Conservation (phyloP, 1,140 invertebrate species). For the Lepidostoma basale region DNA sequence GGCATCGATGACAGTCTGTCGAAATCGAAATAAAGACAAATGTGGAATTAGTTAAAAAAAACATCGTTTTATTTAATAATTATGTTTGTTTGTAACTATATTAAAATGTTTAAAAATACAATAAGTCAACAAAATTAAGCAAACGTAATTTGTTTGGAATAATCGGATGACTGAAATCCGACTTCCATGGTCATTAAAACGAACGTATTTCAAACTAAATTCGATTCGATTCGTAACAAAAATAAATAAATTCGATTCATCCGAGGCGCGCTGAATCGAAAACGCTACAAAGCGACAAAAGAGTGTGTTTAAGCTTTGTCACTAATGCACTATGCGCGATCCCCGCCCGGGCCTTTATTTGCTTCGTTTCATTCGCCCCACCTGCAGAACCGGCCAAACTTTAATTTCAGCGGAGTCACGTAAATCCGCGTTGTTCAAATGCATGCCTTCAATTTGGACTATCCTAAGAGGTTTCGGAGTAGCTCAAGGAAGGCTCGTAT, state of each 20-base stretch:
- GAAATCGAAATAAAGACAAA: too few relatives aligned
- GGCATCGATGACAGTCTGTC: too few relatives aligned
- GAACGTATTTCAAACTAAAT: too few relatives aligned
- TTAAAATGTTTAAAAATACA: too few relatives aligned
- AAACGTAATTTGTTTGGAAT: too few relatives aligned
- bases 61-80: too few relatives aligned
- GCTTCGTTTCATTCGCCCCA: neutral
- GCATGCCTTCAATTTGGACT: conserved; percentile 1
- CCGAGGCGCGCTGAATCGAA: neutral
- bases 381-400: conserved; percentile 20
- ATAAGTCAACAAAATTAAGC: too few relatives aligned
- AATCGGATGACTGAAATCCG: too few relatives aligned
- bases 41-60: too few relatives aligned
- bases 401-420: conserved; percentile 30
- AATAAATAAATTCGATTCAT: neutral
- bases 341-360: neutral
- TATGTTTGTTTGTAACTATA: too few relatives aligned
- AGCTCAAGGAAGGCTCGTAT: neutral
- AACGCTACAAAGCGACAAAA: conserved; percentile 2
- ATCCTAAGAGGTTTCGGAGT: neutral
- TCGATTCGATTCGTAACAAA: neutral
- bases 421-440: conserved; percentile 26
- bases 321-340: neutral
- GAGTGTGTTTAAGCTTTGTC: conserved; percentile 8
- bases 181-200: too few relatives aligned